A percentile compares a stretch with the other conserved stretches of the same genome.
phyloP scores from a whole-genome alignment of 2,113 vertebrate species.

The Scatophagus argus region DNA sequence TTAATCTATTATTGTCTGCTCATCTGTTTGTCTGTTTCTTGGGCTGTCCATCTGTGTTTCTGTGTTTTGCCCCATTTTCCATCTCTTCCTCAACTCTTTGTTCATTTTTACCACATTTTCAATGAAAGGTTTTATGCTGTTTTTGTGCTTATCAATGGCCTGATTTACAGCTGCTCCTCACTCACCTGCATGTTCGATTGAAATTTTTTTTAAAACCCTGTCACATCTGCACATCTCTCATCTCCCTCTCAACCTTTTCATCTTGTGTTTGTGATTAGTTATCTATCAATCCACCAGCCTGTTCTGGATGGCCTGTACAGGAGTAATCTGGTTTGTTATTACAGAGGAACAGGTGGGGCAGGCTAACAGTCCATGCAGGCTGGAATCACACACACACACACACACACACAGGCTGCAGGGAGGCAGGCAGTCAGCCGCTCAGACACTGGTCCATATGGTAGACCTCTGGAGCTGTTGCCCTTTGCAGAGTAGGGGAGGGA shows the following conservation, averaged over 20 bases:
- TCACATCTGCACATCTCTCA: conserved; percentile 34
- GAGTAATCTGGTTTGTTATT: conserved; percentile 70
- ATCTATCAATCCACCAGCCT: conserved; percentile 41
- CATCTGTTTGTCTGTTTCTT: conserved; percentile 40
- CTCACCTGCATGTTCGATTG: conserved; percentile 20
- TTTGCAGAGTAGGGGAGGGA: conserved; percentile 61
- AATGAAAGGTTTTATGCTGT: too few species aligned
- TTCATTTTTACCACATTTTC: not conserved
- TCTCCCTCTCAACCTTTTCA: conserved; percentile 6
- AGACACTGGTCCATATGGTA: conserved; percentile 82
- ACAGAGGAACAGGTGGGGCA: conserved; percentile 76
- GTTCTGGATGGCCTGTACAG: conserved; percentile 46
- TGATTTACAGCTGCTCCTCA: conserved; percentile 12
- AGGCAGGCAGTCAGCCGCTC: conserved; percentile 69
- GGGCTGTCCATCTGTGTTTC: conserved; percentile 21
- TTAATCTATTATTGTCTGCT: conserved; percentile 56
- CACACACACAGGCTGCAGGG: conserved; percentile 56
- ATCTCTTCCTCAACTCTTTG: not conserved
- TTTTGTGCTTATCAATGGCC: conserved; percentile 22
- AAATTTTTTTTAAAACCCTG: conserved; percentile 11
- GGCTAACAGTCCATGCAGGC: conserved; percentile 66
- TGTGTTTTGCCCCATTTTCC: not conserved
- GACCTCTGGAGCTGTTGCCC: conserved; percentile 78
- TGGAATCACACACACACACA: conserved; percentile 43
- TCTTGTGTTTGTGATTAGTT: conserved; percentile 20